phyloP scores from a whole-genome alignment of 2,888 invertebrate genomes.

The Chouioia cunea region DNA sequence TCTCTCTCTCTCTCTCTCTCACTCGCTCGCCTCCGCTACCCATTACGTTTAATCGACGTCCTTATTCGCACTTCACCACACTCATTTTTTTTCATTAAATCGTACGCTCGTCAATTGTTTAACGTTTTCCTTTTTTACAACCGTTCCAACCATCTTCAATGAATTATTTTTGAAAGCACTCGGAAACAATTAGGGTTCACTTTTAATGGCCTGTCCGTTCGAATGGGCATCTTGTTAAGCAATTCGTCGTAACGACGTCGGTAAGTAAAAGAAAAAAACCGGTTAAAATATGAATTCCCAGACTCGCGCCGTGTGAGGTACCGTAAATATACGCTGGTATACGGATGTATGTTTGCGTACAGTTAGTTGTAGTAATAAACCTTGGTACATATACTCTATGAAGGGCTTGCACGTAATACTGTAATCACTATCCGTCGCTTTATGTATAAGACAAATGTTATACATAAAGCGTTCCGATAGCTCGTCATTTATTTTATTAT shows the following conservation, averaged over 20 bases:
- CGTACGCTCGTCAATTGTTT: not conserved
- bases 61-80: too few species aligned
- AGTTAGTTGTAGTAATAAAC: slow-evolving; percentile 52
- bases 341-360: slow-evolving; percentile 49
- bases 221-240: not conserved
- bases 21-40: too few species aligned
- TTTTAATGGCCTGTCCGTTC: too few species aligned
- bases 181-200: too few species aligned
- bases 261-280: slow-evolving; percentile 51
- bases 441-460: too few species aligned
- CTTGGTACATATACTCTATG: not conserved
- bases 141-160: not conserved
- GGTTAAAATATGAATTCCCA: slow-evolving; percentile 61
- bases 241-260: slow-evolving; percentile 1
- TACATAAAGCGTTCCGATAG: too few species aligned
- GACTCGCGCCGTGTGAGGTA: slow-evolving; percentile 52
- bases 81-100: too few species aligned
- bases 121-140: not conserved
- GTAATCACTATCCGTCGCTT: too few species aligned
- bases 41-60: too few species aligned
- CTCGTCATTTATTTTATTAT: too few species aligned
- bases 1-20: too few species aligned
- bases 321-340: slow-evolving; percentile 53
- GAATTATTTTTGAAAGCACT: not conserved
- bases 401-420: too few species aligned